A percentile compares a stretch with the other conserved stretches of the same genome.
Conservation (phyloP, 1,140 invertebrate species). For the Ceratoteleas bidentatus region DNA sequence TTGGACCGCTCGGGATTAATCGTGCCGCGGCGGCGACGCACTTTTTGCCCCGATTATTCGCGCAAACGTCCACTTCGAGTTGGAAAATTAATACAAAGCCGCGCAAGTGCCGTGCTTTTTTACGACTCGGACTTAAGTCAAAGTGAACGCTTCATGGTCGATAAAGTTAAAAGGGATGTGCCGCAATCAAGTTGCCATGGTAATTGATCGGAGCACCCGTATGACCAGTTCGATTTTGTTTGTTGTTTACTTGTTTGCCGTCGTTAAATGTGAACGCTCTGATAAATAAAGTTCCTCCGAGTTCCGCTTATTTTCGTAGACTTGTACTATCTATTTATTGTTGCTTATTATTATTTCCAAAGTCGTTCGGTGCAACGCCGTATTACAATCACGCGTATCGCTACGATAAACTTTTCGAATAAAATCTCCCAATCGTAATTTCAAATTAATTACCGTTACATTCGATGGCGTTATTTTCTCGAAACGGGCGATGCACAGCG, state of each 20-base stretch:
- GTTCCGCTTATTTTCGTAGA: slow-evolving; percentile 7
- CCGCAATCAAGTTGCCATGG: slow-evolving; percentile 26
- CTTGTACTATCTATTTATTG: slow-evolving; percentile 3
- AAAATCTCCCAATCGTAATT: no score
- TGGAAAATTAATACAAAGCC: slow-evolving; percentile 4
- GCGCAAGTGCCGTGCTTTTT: no score
- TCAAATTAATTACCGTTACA: no score
- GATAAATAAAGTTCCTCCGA: slow-evolving; percentile 20
- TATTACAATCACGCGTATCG: no score
- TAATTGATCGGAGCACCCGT: slow-evolving; percentile 27
- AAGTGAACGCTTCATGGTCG: slow-evolving; percentile 1
- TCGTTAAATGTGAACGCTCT: slow-evolving; percentile 21
- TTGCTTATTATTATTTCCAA: neutral
- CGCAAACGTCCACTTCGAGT: neutral
- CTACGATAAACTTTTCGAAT: no score
- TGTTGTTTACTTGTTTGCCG: slow-evolving; percentile 36
- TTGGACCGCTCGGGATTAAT: slow-evolving; percentile 1
- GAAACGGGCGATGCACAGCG: no score
- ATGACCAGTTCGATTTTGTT: slow-evolving; percentile 20
- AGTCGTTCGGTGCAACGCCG: no score
- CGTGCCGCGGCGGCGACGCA: neutral
- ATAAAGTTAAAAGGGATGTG: slow-evolving; percentile 16
- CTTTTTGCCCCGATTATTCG: slow-evolving; percentile 3
- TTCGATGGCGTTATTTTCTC: no score
- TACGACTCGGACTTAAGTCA: slow-evolving; percentile 12